These are phyloP conservation scores for Troides oblongomaculatus DNA, from an alignment of 2,888 invertebrate genomes.

Conservation along the genomic window DNA sequence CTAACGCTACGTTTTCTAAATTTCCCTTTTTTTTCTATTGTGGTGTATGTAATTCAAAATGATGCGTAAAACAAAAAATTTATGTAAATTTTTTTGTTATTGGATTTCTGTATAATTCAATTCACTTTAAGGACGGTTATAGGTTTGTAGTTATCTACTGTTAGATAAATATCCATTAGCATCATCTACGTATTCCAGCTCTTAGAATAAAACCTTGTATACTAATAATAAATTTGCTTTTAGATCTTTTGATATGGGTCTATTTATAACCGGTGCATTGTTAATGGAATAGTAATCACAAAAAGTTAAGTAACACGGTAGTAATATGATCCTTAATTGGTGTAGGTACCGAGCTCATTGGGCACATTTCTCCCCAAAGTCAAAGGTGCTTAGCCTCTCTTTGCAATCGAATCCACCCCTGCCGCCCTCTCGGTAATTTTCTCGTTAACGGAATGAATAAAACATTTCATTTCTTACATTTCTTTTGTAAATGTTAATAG, in stretches of 20 bases:
- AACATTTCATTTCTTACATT: constrained; percentile 79
- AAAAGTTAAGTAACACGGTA: constrained; percentile 5
- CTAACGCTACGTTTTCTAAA: background rate
- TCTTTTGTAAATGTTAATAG: constrained; percentile 79
- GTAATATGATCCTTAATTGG: constrained; percentile 56
- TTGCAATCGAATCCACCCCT: constrained; percentile 74
- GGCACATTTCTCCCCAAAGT: constrained; percentile 71
- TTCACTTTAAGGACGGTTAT: no score
- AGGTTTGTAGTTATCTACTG: no score
- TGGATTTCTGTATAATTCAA: no score
- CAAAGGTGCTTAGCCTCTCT: constrained; percentile 68
- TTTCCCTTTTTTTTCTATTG: background rate
- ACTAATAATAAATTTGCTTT: no score
- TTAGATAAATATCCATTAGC: no score
- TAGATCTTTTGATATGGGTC: background rate
- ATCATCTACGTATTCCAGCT: no score
- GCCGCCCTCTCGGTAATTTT: constrained; percentile 76
- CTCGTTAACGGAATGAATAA: constrained; percentile 80
- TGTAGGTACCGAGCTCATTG: constrained; percentile 69
- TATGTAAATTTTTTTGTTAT: no score
- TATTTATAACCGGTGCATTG: background rate
- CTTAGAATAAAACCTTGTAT: no score
- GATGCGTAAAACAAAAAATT: no score
- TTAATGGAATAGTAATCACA: constrained; percentile 1
- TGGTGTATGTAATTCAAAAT: background rate